Base-by-base conservation (phyloP, 2,888 invertebrate species). In the Diplolepis rosae region DNA sequence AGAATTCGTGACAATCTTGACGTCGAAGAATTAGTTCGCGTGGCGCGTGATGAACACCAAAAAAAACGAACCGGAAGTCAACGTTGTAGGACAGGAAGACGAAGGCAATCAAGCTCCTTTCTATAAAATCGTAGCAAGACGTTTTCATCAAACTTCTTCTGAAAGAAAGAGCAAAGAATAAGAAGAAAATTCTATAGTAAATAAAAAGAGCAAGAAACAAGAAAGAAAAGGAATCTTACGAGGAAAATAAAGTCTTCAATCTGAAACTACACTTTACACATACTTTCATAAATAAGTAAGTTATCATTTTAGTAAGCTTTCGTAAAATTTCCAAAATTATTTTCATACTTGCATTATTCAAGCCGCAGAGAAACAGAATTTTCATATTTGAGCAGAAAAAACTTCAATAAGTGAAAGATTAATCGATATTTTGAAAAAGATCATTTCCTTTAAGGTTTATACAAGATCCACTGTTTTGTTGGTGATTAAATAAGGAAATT, bases 1-100 rank as follows among this genome's bases (percentile, higher is more conserved):
- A 95, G 95, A 95, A 90, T 95, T 95, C 89, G 95, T 95, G 89
- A 93, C 94, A 91, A 95, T 95, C 90, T 89, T 95, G 90, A 95
- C 95, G 84, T 93, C 95, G 90, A 94, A 94, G 91, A 94, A 95
- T 92, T 95, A 95, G 92, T 89, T 87, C 75, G 81, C 79, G 78
- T 78, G 80, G 18, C 66, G 45, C 54, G 50, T 65, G 9, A 66
- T 11, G 51, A 61, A 52, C 42, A 67, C 51, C 54, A 69, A 71
- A 72, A 65, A 74, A 27, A 66, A 70, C 66, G 67, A 75, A 75
- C 71, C 68, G 72, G 67, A 77, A 78, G 74, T 78, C 78, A 74
- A 76, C 77, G 74, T 76, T 73, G 77, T 72, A 76, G 74, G 75
- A 73, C 74, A 69, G 74, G 75, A 48, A 74, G 72, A 70, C 72